Evolutionary conservation across 2,113 vertebrate genomes (phyloP), one percentile per base, ranked within the genome.

Genomic region (Oceanites oceanicus): DNA sequence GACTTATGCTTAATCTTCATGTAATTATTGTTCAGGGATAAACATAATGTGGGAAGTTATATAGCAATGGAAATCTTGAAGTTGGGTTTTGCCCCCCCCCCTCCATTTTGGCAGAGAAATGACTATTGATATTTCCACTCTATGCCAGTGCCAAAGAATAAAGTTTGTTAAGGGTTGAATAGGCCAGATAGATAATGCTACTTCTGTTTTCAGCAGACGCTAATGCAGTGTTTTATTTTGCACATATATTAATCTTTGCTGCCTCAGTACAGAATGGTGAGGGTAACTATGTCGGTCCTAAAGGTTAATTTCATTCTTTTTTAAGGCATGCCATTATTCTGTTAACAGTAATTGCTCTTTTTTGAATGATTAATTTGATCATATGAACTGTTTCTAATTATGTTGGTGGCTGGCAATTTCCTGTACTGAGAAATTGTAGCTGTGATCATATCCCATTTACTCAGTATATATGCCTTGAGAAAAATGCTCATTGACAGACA

Each of bases 221-320:
- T 92, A 94, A 79, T 62, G 53, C 80, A 89, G 38, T 78, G 86
- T 88, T 94, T 94, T 94, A 91, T 95, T 97, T 92, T 95, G 89
- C 89, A 92, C 78, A 90, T 82, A n/a, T 94, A 95, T 95, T 96
- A 95, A 97, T 97, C 97, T 95, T 85, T 95, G 80, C 88, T 95
- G 91, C 87, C 66, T 95, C 91, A 40, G 20, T 91, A 63, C 45
- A 66, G 81, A 70, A 86, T 91, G 81, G 86, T 88, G 80, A 94
- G 94, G 94, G 87, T 81, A 92, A 95, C 89, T 70, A 61, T 90
- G 92, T 78, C 6, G 0, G 84, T 92, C 91, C 92, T 95, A 95
- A 97, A 94, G 92, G 94, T 96, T 97, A 97, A 97, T 96, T 97
- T 97, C 94, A 91, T 95, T 95, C 86, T 96, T 96, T 95, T 94